A percentile compares a stretch with the other conserved stretches of the same genome.
phyloP scores from a whole-genome alignment of 2,113 vertebrate species.

The Myiozetetes cayanensis region DNA sequence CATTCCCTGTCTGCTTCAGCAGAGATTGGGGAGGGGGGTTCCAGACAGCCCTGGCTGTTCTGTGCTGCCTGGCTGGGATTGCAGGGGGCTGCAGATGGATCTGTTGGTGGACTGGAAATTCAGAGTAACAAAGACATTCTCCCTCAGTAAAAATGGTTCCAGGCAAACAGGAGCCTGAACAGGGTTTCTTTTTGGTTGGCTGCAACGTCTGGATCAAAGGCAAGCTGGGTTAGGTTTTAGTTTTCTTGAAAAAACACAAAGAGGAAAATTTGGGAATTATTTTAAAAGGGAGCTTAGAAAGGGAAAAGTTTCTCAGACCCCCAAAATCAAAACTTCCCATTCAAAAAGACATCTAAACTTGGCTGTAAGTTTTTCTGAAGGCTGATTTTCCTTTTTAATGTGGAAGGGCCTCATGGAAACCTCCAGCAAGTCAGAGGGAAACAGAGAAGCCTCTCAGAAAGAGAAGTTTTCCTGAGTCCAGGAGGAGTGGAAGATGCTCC shows the following conservation, averaged over 20 bases:
- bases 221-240: background rate
- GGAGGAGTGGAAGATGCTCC: background rate
- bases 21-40: background rate
- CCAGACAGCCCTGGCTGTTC: background rate
- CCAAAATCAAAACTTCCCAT: background rate
- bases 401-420: background rate
- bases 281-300: background rate
- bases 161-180: background rate
- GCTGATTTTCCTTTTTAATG: background rate
- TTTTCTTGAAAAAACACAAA: background rate
- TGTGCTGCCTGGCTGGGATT: background rate
- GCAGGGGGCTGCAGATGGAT: background rate
- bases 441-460: background rate
- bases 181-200: background rate
- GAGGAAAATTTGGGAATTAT: background rate
- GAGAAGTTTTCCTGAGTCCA: background rate
- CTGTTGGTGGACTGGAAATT: background rate
- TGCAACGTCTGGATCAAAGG: background rate
- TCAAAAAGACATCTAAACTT: background rate
- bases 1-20: accelerated
- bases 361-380: background rate
- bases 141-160: background rate
- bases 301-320: background rate
- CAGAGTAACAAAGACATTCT: background rate
- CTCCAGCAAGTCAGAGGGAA: background rate